Percentiles rank a stretch among this genome's conserved stretches.
Evolutionary conservation across 2,797 vertebrate genomes (phyloP).

Genomic region (Hipposideros larvatus): DNA sequence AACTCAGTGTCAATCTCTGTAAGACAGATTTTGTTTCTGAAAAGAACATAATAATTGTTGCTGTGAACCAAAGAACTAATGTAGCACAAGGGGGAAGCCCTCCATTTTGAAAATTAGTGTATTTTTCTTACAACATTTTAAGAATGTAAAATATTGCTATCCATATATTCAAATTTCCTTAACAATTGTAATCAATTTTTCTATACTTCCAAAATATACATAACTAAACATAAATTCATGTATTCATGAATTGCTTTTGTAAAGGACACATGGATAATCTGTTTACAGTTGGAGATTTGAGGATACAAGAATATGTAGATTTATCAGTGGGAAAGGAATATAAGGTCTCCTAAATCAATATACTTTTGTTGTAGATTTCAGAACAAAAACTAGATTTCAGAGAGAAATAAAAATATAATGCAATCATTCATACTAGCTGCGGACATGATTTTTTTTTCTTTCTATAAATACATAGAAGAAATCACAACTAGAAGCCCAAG

Average conservation of each 20-base stretch:
- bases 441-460: background rate
- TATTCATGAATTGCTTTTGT: background rate
- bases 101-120: background rate
- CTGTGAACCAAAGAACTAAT: background rate
- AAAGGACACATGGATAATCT: background rate
- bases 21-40: background rate
- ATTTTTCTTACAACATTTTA: background rate
- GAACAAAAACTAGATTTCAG: background rate
- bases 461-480: background rate
- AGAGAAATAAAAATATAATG: background rate
- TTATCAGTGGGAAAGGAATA: background rate
- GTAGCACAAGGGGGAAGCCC: background rate
- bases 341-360: background rate
- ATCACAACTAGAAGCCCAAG: background rate
- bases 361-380: background rate
- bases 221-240: background rate
- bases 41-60: background rate
- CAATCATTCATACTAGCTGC: background rate
- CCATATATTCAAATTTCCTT: background rate
- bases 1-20: background rate
- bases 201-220: background rate
- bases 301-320: background rate
- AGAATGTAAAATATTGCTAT: background rate
- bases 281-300: background rate
- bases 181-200: constrained; percentile 5